Evolutionary conservation across 2,797 vertebrate species (phyloP).

Genomic region (Xenentodon cancila): DNA sequence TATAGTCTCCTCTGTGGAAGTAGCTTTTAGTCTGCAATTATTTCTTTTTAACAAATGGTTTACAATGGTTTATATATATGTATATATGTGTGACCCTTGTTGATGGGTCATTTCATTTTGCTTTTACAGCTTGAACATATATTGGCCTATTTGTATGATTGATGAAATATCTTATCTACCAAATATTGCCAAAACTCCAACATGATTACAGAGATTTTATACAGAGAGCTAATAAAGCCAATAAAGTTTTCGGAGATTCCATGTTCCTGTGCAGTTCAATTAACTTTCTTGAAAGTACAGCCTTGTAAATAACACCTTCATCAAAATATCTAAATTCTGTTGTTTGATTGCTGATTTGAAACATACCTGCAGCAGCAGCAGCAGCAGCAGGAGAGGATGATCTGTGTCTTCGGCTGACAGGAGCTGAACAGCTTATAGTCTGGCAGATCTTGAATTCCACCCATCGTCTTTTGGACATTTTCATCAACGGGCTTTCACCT

Average conservation of each 20-base stretch:
- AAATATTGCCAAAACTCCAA: background rate
- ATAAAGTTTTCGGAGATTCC: background rate
- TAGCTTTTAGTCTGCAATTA: too few relatives aligned
- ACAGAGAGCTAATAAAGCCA: too few relatives aligned
- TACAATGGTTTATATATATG: too few relatives aligned
- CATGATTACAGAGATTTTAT: background rate
- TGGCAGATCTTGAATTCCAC: constrained; percentile 88
- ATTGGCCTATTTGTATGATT: too few relatives aligned
- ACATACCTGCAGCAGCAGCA: constrained; percentile 72
- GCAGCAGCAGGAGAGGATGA: constrained; percentile 63
- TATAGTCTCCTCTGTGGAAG: background rate
- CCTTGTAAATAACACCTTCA: background rate
- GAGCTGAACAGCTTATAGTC: constrained; percentile 86
- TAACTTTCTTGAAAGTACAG: too few relatives aligned
- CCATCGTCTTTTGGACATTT: constrained; percentile 88
- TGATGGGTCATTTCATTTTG: too few relatives aligned
- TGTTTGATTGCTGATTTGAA: constrained; percentile 5
- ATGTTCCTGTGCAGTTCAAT: too few relatives aligned
- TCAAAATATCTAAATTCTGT: background rate
- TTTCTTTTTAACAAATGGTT: too few relatives aligned
- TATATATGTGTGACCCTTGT: too few relatives aligned
- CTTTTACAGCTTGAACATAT: too few relatives aligned
- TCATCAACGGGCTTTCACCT: constrained; percentile 54
- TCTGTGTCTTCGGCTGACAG: constrained; percentile 78
- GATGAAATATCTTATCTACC: too few relatives aligned